Base-by-base conservation (phyloP, 2,113 vertebrate genomes). In the Echinops telfairi region DNA sequence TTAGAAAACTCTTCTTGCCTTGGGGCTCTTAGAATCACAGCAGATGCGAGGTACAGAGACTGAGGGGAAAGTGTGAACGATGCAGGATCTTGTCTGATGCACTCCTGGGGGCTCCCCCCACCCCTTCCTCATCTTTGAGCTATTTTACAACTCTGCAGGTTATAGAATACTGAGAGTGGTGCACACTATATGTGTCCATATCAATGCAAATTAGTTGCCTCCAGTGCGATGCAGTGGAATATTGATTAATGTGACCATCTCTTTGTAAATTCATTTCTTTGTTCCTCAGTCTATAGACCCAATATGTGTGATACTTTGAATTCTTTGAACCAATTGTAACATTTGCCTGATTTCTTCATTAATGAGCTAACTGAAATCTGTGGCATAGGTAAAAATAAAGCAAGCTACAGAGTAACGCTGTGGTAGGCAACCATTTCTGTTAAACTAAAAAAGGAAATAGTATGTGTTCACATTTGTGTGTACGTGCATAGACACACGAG, bases 131-230 rank as follows among this genome's bases (percentile, higher is more conserved):
- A 25, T 57, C 60, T 62, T 78, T 40, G 47, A 93, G 40, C 82
- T 77, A 31, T 89, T 40, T 93, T 68, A 47, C 25, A 77, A 36
- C 7, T 68, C 27, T 40, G 33, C 64, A 70, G n/a, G 6, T 71
- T 70, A 25, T 64, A 78, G 47, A 78, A 83, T 83, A 83, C 4
- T 47, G 33, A 36, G 33, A 36, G 23, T 73, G 23, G 36, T 71
- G 23, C 33, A 78, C 71, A 88, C 22, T 29, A 25, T 11, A 38
- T 93, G 73, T 22, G 7, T 58, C 58, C 40, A 38, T n/a, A 90
- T 11, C 91, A 91, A 62, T 76, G 29, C n/a, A 73, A 64, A 76
- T 88, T 73, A 79, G 38, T 64, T 79, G 15, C 83, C n/a, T 78
- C 27, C 19, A 53, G 20, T 83, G 47, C 40, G 62, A 94, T 64